A percentile compares a stretch with the other conserved stretches of the same genome.
Conservation (phyloP, 2,888 invertebrate genomes). For the Heliconius hortense region DNA sequence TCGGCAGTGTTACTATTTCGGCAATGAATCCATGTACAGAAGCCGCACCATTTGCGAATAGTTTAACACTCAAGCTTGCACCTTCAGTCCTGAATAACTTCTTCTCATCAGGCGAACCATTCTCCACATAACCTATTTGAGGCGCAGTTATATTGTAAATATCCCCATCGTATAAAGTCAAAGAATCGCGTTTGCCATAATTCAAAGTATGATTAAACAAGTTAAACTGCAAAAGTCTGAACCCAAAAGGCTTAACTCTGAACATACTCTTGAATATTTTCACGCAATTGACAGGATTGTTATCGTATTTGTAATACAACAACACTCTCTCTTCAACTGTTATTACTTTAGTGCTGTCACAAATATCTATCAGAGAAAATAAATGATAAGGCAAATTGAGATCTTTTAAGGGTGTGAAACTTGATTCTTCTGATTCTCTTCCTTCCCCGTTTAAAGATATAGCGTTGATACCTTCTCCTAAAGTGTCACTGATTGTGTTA, state of each 20-base stretch:
- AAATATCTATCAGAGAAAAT: conserved; percentile 97
- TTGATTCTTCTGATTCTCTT: conserved; percentile 92
- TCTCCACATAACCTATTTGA: conserved; percentile 87
- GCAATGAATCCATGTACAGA: conserved; percentile 98
- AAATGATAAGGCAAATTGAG: conserved; percentile 93
- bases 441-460: conserved; percentile 96
- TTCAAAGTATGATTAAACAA: conserved; percentile 93
- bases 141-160: conserved; percentile 92
- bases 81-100: conserved; percentile 88
- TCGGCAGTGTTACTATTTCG: conserved; percentile 96
- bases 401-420: conserved; percentile 92
- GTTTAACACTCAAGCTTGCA: conserved; percentile 92
- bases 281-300: conserved; percentile 97
- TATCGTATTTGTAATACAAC: conserved; percentile 98
- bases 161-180: conserved; percentile 95
- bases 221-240: conserved; percentile 94
- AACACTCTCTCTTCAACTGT: conserved; percentile 93
- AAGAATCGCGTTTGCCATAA: conserved; percentile 90
- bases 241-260: conserved; percentile 93
- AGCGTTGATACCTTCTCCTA: conserved; percentile 95
- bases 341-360: conserved; percentile 96
- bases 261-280: conserved; percentile 96
- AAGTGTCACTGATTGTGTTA: conserved; percentile 88
- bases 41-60: conserved; percentile 97
- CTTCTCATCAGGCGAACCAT: conserved; percentile 87